Evolutionary conservation across 2,888 invertebrate species (phyloP).

Genomic region (Tuta absoluta): DNA sequence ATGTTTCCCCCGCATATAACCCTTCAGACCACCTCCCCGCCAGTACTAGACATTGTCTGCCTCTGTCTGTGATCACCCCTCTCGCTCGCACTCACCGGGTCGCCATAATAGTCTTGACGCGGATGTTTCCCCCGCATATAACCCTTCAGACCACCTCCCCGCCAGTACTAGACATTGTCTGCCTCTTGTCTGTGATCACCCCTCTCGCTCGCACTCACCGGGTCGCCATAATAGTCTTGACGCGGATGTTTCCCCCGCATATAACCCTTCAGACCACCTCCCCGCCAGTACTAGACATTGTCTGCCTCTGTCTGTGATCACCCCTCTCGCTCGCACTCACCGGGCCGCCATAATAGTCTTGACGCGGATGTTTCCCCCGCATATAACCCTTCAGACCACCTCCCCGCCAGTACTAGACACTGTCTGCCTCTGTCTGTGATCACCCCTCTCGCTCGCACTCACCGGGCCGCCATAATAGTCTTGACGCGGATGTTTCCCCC

Average conservation of each 20-base stretch:
- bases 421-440: slow-evolving; percentile 67
- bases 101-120: background rate
- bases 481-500: background rate
- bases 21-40: background rate
- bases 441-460: too few species aligned
- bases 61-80: slow-evolving; percentile 73
- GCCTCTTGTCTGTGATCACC: slow-evolving; percentile 75
- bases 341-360: background rate
- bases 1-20: background rate
- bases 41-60: slow-evolving; percentile 36
- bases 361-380: background rate
- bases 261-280: background rate
- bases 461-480: background rate
- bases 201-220: too few species aligned
- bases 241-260: background rate
- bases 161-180: background rate
- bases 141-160: background rate
- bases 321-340: too few species aligned
- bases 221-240: background rate
- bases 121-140: background rate
- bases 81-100: too few species aligned
- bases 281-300: background rate
- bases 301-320: slow-evolving; percentile 71
- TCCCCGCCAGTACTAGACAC: background rate
- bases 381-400: background rate